Base-by-base conservation (phyloP, 2,113 vertebrate genomes). In the Oncorhynchus gorbuscha region DNA sequence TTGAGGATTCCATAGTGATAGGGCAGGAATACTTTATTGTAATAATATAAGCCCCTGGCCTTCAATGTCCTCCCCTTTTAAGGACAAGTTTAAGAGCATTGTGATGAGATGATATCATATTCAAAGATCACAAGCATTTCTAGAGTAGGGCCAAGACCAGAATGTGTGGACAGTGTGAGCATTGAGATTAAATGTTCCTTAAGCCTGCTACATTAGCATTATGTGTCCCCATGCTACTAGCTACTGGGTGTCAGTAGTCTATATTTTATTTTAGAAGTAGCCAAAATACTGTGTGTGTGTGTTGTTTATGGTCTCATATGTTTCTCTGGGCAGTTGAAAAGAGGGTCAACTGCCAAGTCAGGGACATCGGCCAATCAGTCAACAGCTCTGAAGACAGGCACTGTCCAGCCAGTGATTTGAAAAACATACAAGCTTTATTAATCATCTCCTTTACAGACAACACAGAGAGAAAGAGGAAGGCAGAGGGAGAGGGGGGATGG, bases 371-470 rank as follows among this genome's bases (percentile, higher is more conserved):
- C 70, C 79, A 71, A 83, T 78, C 74, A 7, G 68, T 78, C 73
- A 82, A 69, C 62, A 2, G 11, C 22, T 51, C n/a, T 74, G 65
- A 58, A 55, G 73, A 74, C 71, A 78, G 69, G 69, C 51, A 69
- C 75, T 76, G 77, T 85, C 81, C 5, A n/a, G 32, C 9, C 20
- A 32, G 72, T 83, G 77, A 83, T 83, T 75, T 81, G n/a, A 81
- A 80, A 74, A 78, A 76, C 20, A 24, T 35, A 12, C 49, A 55
- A n/a, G 73, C 49, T 45, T 73, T 75, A 85, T 85, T 85, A 55
- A 78, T 83, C 75, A 75, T 64, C 58, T 55, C 49, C 30, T 16
- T 16, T 55, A 32, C 55, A 59, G 24, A 20, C 9, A 51, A 76
- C 39, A 64, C 39, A 13, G 51, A 55, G 18, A 58, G 55, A 45